Conservation (phyloP, 2,113 vertebrate genomes). For the Grammomys surdaster region DNA sequence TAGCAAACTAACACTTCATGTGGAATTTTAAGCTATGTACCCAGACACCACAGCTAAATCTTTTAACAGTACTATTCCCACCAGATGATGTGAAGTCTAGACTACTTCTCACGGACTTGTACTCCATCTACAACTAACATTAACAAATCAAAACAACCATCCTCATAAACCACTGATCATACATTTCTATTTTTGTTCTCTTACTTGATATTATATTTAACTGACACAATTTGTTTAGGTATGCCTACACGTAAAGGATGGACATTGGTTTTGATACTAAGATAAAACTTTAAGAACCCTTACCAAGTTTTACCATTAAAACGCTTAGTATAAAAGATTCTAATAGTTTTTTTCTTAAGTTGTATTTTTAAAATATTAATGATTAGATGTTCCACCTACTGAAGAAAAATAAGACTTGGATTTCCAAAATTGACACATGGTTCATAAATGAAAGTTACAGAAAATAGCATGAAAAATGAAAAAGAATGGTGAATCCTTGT, state of each 20-base stretch:
- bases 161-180: conserved; percentile 44
- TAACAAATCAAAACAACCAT: conserved; percentile 31
- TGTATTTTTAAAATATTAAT: conserved; percentile 68
- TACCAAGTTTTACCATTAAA: conserved; percentile 79
- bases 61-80: not conserved
- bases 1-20: conserved; percentile 34
- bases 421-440: conserved; percentile 67
- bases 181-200: conserved; percentile 60
- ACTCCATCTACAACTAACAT: not conserved
- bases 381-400: conserved; percentile 54
- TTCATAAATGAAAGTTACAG: conserved; percentile 77
- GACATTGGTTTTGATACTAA: conserved; percentile 54
- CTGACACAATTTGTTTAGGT: conserved; percentile 51
- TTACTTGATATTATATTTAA: conserved; percentile 49
- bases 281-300: conserved; percentile 63
- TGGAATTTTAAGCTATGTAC: conserved; percentile 44
- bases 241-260: conserved; percentile 58
- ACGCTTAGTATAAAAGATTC: conserved; percentile 76
- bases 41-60: conserved; percentile 23
- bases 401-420: conserved; percentile 77
- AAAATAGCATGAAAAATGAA: conserved; percentile 77
- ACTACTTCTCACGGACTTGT: conserved; percentile 20
- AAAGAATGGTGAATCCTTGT: conserved; percentile 63
- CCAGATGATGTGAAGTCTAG: conserved; percentile 14
- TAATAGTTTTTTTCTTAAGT: conserved; percentile 46